Evolutionary conservation across 2,888 invertebrate species (phyloP), one percentile per base, ranked within the genome.

Genomic region (Oxycera nigricornis): DNA sequence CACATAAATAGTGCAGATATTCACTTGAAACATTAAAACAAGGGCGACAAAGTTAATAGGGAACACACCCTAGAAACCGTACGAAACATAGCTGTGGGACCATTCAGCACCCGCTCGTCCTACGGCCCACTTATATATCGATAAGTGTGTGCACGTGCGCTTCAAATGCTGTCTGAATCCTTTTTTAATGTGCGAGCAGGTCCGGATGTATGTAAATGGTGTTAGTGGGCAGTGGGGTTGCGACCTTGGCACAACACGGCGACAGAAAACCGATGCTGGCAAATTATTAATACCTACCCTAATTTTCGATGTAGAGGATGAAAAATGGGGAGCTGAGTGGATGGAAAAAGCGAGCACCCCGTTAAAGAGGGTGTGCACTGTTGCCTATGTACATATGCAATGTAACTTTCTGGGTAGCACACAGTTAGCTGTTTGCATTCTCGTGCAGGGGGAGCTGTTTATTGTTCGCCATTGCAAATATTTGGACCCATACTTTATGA

Each of bases 41-140:
- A 70, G 70, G 70, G 35, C 55, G 70, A 70, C 55, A 70, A 70
- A 70, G 70, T 70, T 70, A 70, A 70, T 70, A 70, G 52, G 31
- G 31, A 70, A 52, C 70, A 68, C 68, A 70, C 70, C 70, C 70
- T 70, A 28, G 52, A 70, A 55, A 52, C 65, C 65, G 35, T 65
- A 65, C 24, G 26, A 65, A 39, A 24, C 41, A 30, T 41, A n/a
- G 65, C 65, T 20, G 31, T 22, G 65, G 30, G 11, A 24, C 22
- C 55, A 46, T 46, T n/a, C 24, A 55, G 11, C 55, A 17, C 24
- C 24, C 65, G 41, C 20, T 24, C 39, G 20, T 41, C 65, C 31
- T 31, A 26, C 26, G 17, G 4, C 17, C 28, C 30, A 17, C 31
- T 62, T 30, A 17, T 20, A 28, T 46, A 26, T 24, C 31, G 52